Base-by-base conservation (phyloP, 2,113 vertebrate species). In the Chrysochloris asiatica region DNA sequence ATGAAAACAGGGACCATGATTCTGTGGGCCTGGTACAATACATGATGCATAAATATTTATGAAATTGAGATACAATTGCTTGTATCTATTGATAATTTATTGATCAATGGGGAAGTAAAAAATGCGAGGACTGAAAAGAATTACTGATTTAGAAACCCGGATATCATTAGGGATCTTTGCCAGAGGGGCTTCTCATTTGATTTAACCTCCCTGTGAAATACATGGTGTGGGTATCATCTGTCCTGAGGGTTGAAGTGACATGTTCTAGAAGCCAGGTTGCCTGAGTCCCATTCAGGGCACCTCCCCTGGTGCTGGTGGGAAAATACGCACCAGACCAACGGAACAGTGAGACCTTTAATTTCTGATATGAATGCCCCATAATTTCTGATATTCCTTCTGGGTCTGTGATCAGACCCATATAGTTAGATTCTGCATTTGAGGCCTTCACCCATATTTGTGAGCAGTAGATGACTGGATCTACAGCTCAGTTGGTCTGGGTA, bases 11-110 rank as follows among this genome's bases (percentile, higher is more conserved):
- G 52, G 61, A 65, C 65, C 33, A 2, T 59, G n/a, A 47, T 54
- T 94, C 59, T 91, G 59, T 61, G 59, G 10, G 26, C 59, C 59
- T 61, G 59, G 28, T 14, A 79, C 22, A 36, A 45, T 43, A 50
- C 12, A 48, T 76, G n/a, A n/a, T 83, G 52, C 26, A 0, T 43
- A 48, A 54, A 13, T 73, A 43, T 86, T 73, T 78, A 38, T 47
- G 69, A 79, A 47, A 41, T 11, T 86, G 76, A 86, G 19, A 75
- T 92, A 71, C 78, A 88, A 83, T 38, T n/a, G n/a, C n/a, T n/a
- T n/a, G n/a, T n/a, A n/a, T n/a, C n/a, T n/a, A n/a, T n/a, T 12
- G 41, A 71, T 67, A 75, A 77, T 8, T 43, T 73, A 21, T 59
- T 71, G 43, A 47, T 75, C 63, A 56, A 1, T 86, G 87, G 52